Conservation (phyloP, 23 tunicate genomes). For the Oikopleura dioica region DNA sequence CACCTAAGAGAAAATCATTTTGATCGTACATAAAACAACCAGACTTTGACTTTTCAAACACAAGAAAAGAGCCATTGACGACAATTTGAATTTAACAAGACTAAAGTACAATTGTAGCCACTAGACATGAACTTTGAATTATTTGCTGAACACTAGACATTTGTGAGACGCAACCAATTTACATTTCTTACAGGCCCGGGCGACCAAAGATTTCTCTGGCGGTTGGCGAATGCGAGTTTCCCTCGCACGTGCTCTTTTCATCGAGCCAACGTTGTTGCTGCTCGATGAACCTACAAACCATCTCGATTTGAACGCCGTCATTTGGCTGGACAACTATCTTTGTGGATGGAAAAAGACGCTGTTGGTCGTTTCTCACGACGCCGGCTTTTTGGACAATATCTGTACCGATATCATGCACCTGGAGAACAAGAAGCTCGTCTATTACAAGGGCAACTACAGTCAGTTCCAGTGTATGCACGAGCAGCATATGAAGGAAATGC, state of each 20-base stretch:
- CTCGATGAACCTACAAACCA: constrained; percentile 98
- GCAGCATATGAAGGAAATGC: constrained; percentile 37
- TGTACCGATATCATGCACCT: constrained; percentile 83
- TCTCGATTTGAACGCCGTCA: constrained; percentile 93
- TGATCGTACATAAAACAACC: too few species aligned
- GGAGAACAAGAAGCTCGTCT: constrained; percentile 50
- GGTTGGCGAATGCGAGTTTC: constrained; percentile 99
- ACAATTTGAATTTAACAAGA: too few species aligned
- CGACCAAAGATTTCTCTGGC: constrained; percentile 97
- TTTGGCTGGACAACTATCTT: constrained; percentile 89
- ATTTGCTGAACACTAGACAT: too few species aligned
- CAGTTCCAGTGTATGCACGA: constrained; percentile 80
- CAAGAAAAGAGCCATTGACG: too few species aligned
- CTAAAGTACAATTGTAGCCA: too few species aligned
- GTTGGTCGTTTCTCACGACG: constrained; percentile 92
- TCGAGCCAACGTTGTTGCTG: constrained; percentile 77
- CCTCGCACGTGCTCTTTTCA: constrained; percentile 68
- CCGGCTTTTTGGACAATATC: constrained; percentile 65
- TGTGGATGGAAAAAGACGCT: constrained; percentile 90
- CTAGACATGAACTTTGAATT: too few species aligned
- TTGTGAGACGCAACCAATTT: too few species aligned
- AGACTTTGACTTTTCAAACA: too few species aligned
- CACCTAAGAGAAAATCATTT: too few species aligned
- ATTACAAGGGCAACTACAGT: constrained; percentile 61
- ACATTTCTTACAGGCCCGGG: too few species aligned